These are phyloP conservation scores for Dichetophora obliterata DNA, from an alignment of 2,888 invertebrate genomes.

Conservation along the genomic window DNA sequence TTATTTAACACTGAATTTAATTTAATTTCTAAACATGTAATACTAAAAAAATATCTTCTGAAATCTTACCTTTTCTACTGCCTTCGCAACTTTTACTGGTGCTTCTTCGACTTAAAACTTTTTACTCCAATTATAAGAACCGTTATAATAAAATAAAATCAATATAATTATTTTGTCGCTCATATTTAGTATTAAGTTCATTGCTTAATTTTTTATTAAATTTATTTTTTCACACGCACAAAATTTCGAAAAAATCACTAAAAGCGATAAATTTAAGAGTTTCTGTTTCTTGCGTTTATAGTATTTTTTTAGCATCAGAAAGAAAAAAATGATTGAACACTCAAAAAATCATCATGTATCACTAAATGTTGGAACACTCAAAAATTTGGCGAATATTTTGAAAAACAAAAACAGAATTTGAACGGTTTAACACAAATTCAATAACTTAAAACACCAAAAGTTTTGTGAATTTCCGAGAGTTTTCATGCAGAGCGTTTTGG, in stretches of 20 bases:
- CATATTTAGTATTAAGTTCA: conserved; percentile 66
- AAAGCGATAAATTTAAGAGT: not conserved
- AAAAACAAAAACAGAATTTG: conserved; percentile 3
- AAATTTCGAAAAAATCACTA: conserved; percentile 45
- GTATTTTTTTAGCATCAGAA: conserved; percentile 27
- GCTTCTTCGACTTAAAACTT: conserved; percentile 57
- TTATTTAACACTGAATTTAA: not conserved
- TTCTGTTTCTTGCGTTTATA: conserved; percentile 30
- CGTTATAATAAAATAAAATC: conserved; percentile 70
- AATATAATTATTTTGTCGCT: conserved; percentile 68
- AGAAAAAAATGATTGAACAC: conserved; percentile 2
- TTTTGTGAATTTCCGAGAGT: not conserved
- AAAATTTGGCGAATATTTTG: conserved; percentile 11
- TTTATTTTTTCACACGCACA: conserved; percentile 53
- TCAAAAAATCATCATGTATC: not conserved
- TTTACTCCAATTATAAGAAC: conserved; percentile 70
- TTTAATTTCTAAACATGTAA: not conserved
- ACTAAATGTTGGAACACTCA: conserved; percentile 10
- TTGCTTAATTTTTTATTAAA: conserved; percentile 45
- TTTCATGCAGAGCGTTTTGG: not conserved
- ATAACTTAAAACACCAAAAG: conserved; percentile 20
- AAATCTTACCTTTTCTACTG: conserved; percentile 30
- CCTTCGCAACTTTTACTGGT: conserved; percentile 1
- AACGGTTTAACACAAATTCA: conserved; percentile 19
- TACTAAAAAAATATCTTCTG: not conserved